Base-by-base conservation (phyloP, 2,797 vertebrate species). In the Limosa lapponica region DNA sequence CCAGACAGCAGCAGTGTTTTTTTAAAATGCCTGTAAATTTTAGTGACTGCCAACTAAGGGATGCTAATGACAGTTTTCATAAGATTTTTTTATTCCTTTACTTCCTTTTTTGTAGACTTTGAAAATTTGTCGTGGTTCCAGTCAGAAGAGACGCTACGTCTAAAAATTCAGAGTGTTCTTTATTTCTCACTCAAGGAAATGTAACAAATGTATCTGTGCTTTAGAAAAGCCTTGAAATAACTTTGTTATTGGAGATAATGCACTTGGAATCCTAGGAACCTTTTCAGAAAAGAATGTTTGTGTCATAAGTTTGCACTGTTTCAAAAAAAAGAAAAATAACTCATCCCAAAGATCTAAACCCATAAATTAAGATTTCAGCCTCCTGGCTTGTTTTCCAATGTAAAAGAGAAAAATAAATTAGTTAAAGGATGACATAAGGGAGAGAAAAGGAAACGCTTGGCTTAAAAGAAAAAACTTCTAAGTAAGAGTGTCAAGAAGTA, bases 1-100 rank as follows among this genome's bases (percentile, higher is more conserved):
- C 49, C 55, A 96, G 88, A 89, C 62, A 95, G 90, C 93, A 96
- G 86, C 81, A 87, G 36, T 48, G n/a, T 44, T 75, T 86, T 87
- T 80, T 67, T 36, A 6, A 52, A 88, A 89, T 72, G 62, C 20
- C 59, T 84, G 51, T 92, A 92, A 92, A 96, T 96, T 94, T 90
- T 84, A 58, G n/a, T 93, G 85, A 58, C 82, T 91, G 70, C 48
- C 77, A 89, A 44, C 36, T 79, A 79, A 79, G 51, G 62, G 66
- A 80, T 77, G 70, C 58, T 90, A 89, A 86, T 82, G 71, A 84
- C 46, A 73, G 27, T 78, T 92, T 82, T 89, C 44, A 36, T 20
- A 49, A 37, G 12, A 13, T 74, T 37, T 65, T 66, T 61, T 80
- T 52, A 75, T 87, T 70, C 4, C 46, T 90, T 90, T 59, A 25